Base-by-base conservation (phyloP, 2,113 vertebrate genomes). In the Ondatra zibethicus region DNA sequence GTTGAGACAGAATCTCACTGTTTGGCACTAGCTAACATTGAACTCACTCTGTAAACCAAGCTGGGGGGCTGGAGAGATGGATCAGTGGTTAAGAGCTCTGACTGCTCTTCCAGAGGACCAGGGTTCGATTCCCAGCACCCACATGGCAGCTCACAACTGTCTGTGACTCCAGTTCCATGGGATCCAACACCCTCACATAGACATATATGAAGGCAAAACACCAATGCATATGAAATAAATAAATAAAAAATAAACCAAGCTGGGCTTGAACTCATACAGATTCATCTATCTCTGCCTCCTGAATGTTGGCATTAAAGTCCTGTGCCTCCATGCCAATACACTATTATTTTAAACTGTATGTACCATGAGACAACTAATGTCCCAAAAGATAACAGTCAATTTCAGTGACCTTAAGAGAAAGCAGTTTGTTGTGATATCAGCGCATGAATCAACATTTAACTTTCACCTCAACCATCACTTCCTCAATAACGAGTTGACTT, bases 401-500 rank as follows among this genome's bases (percentile, higher is more conserved):
- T 27, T 89, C n/a, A 4, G 19, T 39, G 33, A 89, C 23, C 39
- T 42, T 91, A 92, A 80, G 25, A 66, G 33, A 4, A 33, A 66
- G 7, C 68, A 42, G 6, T 86, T 89, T 89, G 1, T 45, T 80
- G 42, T 66, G 47, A 86, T 91, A 23, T 66, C 25, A 52, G 2
- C 47, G 0, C 33, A 29, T 55, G 16, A 0, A 21, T 93, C 42
- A 72, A 0, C 17, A 58, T 77, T 4, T 66, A 82, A 52, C 50
- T 89, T 94, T 73, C 25, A 95, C 75, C 66, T 96, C 33, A 94
- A 4, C 29, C 68, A 19, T 21, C 72, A 25, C 82, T 82, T 91
- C n/a, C 91, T 93, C 91, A 86, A 31, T 61, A 72, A 80, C 89
- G 19, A 92, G 29, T 7, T 72, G 75, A 82, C 72, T 70, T 93